Base-by-base conservation (phyloP, 1,140 invertebrate species). In the Drosophila lacertosa region DNA sequence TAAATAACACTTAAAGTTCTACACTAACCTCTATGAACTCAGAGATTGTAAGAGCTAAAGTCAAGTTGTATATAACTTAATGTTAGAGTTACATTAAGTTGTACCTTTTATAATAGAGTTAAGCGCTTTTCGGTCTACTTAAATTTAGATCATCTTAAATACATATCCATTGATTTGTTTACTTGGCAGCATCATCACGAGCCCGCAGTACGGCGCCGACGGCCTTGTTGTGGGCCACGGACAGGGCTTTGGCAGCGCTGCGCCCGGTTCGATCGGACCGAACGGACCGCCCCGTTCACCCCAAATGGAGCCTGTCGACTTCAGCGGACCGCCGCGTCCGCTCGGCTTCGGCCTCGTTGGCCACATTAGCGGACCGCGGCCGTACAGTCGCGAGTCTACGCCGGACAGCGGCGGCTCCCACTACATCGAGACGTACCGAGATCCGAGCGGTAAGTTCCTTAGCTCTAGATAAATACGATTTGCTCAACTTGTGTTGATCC, bases 401-500 rank as follows among this genome's bases (percentile, higher is more conserved):
- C 95, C 94, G 7, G 96, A 97, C 90, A 96, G 95, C 82, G 95
- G 95, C 39, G 95, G 95, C 55, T 96, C 95, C 22, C 96, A 97
- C 91, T 97, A 97, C 82, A 94, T 96, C 91, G 96, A 97, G 89
- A 95, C 95, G 47, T 97, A 97, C 79, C 92, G 96, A 89, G 96
- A 97, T 91, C 94, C 95, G 11, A 95, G 95, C 79, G 95, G 96
- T 97, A 91, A 93, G 86, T 75, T 1, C 26, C 20, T 1, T 10
- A 2, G 35, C 18, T 2, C n/a, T 10, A 66, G 20, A 35, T 44
- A 18, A 10, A 35, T 10, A 6, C n/a, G n/a, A n/a, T n/a, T n/a
- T n/a, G n/a, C n/a, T n/a, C n/a, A n/a, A n/a, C n/a, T 35, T 44
- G 57, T 51, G 4, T n/a, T 10, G 16, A 9, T 1, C 4, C 22